Base-by-base conservation (phyloP, 1,140 invertebrate genomes). In the Coelopa frigida region DNA sequence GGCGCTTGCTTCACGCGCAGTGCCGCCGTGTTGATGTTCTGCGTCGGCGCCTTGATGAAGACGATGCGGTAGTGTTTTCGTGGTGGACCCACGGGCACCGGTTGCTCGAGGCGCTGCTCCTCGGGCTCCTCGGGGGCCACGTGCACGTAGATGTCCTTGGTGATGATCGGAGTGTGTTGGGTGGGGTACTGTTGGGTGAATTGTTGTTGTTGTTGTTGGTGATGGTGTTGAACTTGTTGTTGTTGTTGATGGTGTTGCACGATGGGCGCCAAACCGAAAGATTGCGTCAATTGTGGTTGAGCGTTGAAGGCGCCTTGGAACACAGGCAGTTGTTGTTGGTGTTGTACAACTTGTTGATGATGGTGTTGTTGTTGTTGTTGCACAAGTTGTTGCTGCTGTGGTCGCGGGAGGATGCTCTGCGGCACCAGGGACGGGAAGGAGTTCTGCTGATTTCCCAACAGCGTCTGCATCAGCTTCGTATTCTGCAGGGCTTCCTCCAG, bases 11-110 rank as follows among this genome's bases (percentile, higher is more conserved):
- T 70, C 5, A 68, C 45, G 33, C 56, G 84, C 78, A 84, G 59
- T 1, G 75, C 75, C 0, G 15, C 80, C 78, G 55, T 78, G 77
- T 45, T 82, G 71, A 59, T 75, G 48, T 82, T 78, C 10, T 80
- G 76, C 39, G 81, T 78, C 29, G 86, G 85, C 20, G 86, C 83
- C 75, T 87, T 87, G 61, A 89, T 87, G 77, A 88, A 88, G 59
- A 90, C 87, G 54, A 89, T 88, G 68, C 87, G 86, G 74, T 87
- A 87, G 66, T 88, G 84, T 55, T 87, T 87, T 65, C 85, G 82
- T 50, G 83, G 73, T 11, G 78, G 75, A 3, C 44, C 37, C 3
- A 50, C 36, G 1, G 56, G 57, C 4, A 32, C 37, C 5, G 55
- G 53, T 38, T 52, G 57, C 1, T 46, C 46, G 18, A 52, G 56